phyloP scores from a whole-genome alignment of 1,140 invertebrate species.

The Argopecten irradians region DNA sequence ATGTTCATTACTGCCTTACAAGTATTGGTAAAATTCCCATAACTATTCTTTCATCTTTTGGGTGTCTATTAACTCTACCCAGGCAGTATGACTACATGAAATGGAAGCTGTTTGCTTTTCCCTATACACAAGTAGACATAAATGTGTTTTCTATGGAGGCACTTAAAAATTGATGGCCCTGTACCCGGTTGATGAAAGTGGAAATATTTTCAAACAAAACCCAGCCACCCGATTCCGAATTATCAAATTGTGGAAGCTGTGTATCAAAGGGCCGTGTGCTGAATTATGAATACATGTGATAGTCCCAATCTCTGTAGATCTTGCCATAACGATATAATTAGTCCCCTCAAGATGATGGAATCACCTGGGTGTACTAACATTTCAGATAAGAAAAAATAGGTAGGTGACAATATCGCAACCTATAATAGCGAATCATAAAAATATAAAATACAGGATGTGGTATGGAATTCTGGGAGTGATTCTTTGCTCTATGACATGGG shows the following conservation, averaged over 20 bases:
- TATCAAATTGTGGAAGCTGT: background rate
- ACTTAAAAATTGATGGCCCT: slow-evolving; percentile 10
- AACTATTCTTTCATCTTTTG: background rate
- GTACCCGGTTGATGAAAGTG: background rate
- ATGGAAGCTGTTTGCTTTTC: background rate
- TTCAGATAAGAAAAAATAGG: background rate
- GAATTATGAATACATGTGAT: slow-evolving; percentile 23
- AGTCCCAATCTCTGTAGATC: background rate
- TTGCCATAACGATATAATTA: background rate
- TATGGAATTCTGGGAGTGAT: background rate
- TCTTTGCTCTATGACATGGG: background rate
- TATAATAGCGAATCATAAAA: background rate
- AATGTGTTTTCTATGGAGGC: background rate
- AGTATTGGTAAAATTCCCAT: slow-evolving; percentile 13
- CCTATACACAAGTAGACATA: slow-evolving; percentile 22
- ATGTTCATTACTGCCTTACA: background rate
- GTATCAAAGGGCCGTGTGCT: background rate
- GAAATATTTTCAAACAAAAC: background rate
- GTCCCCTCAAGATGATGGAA: background rate
- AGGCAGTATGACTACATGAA: slow-evolving; percentile 12
- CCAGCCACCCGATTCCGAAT: slow-evolving; percentile 8
- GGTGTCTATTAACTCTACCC: background rate
- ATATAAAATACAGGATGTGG: background rate
- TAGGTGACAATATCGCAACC: background rate
- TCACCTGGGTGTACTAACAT: background rate